Evolutionary conservation across 2,113 vertebrate genomes (phyloP).

Genomic region (Pituophis catenifer): DNA sequence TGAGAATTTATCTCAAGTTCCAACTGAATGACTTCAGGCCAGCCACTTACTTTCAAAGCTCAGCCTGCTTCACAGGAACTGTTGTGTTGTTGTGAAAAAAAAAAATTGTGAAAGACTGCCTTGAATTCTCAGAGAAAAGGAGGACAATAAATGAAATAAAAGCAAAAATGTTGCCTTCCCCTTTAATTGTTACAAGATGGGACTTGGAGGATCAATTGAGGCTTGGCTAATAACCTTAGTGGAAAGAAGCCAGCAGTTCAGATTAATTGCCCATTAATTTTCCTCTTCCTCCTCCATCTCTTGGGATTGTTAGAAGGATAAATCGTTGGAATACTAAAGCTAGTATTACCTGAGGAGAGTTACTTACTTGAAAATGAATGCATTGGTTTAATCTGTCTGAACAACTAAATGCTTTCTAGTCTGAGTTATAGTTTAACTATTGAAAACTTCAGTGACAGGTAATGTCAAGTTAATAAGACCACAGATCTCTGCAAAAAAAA

Average conservation of each 20-base stretch:
- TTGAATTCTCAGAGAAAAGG: background rate
- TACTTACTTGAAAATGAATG: slow-evolving; percentile 1
- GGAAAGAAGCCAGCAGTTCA: background rate
- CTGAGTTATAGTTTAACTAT: background rate
- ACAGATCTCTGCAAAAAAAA: background rate
- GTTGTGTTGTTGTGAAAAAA: background rate
- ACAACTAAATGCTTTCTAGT: background rate
- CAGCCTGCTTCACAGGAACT: background rate
- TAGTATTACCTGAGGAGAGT: background rate
- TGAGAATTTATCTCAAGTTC: background rate
- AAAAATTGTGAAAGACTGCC: background rate
- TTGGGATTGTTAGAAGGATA: background rate
- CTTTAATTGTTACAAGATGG: slow-evolving; percentile 1
- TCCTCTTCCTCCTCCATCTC: background rate
- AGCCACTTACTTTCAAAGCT: background rate
- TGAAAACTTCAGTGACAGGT: background rate
- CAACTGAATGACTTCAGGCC: background rate
- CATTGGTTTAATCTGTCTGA: background rate
- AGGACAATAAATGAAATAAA: background rate
- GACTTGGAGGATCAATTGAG: slow-evolving; percentile 27
- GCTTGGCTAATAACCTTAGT: background rate
- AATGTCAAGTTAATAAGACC: background rate
- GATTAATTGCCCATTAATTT: background rate
- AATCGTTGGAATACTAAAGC: background rate
- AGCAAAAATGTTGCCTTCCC: background rate